These are phyloP conservation scores for Dynastes hyllus DNA, from an alignment of 2,888 invertebrate genomes.

Conservation along the genomic window DNA sequence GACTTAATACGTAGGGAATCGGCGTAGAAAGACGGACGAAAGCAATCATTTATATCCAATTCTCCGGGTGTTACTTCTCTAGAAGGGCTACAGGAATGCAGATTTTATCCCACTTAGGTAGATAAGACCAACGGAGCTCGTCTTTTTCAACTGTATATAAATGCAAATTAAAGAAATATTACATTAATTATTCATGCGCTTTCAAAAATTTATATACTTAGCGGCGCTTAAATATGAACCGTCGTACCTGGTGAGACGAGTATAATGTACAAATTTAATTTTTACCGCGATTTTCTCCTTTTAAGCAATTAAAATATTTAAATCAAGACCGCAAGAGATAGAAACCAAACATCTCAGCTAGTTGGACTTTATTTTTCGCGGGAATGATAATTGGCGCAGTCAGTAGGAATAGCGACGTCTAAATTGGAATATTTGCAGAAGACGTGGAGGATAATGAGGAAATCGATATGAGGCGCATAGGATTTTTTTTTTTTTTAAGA, in stretches of 20 bases:
- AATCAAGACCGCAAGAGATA: neutral
- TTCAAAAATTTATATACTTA: constrained; percentile 26
- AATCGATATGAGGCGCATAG: constrained; percentile 1
- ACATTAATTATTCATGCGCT: constrained; percentile 47
- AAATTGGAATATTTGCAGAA: constrained; percentile 2
- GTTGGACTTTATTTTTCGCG: neutral
- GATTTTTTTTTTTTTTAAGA: neutral
- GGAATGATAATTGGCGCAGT: constrained; percentile 12
- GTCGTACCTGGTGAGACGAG: neutral
- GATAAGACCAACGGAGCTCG: constrained; percentile 1
- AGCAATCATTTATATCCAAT: neutral
- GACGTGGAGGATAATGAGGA: neutral
- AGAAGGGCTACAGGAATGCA: neutral
- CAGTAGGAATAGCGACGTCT: neutral
- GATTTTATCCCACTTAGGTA: constrained; percentile 13
- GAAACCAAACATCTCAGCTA: neutral
- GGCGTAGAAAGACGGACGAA: neutral
- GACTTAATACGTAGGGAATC: neutral
- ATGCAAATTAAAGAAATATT: constrained; percentile 45
- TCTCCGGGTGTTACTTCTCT: neutral
- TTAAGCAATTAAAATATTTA: constrained; percentile 48
- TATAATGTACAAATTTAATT: constrained; percentile 45
- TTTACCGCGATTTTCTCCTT: constrained; percentile 17
- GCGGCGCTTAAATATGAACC: neutral
- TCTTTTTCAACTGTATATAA: constrained; percentile 27